These are phyloP conservation scores for Scaptomyza caliginosa DNA, from an alignment of 2,888 invertebrate genomes.

Conservation along the genomic window DNA sequence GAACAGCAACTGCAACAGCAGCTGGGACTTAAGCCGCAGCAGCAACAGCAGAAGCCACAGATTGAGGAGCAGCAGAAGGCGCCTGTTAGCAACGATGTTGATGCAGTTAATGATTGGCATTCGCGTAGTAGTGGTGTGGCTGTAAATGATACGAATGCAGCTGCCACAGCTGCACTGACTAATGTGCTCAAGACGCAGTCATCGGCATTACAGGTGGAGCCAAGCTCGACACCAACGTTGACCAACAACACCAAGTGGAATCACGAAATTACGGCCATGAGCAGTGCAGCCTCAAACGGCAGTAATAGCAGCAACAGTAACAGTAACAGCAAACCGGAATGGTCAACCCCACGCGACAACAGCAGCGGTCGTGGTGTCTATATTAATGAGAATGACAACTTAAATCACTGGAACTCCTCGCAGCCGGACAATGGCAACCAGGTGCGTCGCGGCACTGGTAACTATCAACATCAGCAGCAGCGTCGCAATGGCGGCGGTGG, in stretches of 20 bases:
- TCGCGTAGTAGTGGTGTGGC: constrained; percentile 28
- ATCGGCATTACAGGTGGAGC: constrained; percentile 29
- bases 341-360: constrained; percentile 68
- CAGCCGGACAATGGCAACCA: constrained; percentile 61
- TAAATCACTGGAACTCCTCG: constrained; percentile 66
- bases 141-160: constrained; percentile 55
- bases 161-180: constrained; percentile 69
- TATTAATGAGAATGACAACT: constrained; percentile 44
- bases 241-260: constrained; percentile 80
- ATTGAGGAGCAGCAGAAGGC: constrained; percentile 40
- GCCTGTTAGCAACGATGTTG: constrained; percentile 38
- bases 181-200: constrained; percentile 67
- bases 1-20: constrained; percentile 80
- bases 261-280: constrained; percentile 79
- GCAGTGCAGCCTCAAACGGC: constrained; percentile 60
- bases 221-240: constrained; percentile 31
- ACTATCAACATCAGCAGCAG: constrained; percentile 56
- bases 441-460: constrained; percentile 72
- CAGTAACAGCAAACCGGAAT: constrained; percentile 58
- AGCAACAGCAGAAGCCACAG: constrained; percentile 39
- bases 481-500: constrained; percentile 54
- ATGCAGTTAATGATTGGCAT: constrained; percentile 71
- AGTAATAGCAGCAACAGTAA: constrained; percentile 56
- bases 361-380: constrained; percentile 44
- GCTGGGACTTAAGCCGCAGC: constrained; percentile 60